These are phyloP conservation scores for Nothoprocta pentlandii DNA, from an alignment of 2,113 vertebrate genomes.

Conservation along the genomic window DNA sequence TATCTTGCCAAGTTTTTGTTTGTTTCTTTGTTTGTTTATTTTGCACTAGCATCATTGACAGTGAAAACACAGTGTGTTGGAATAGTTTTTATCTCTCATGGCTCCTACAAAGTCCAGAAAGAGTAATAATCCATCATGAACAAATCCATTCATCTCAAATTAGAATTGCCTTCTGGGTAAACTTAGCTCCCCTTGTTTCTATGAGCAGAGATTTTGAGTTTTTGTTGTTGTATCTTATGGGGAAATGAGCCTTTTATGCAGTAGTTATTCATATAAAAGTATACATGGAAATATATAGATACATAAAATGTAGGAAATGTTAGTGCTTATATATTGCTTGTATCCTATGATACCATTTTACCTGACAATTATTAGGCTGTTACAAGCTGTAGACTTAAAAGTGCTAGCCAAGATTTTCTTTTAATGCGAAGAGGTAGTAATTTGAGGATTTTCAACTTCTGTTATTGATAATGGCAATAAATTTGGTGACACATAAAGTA, in stretches of 20 bases:
- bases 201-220: not conserved
- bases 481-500: not conserved
- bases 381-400: not conserved
- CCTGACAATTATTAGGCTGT: not conserved
- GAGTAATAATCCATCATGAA: not conserved
- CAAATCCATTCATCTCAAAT: not conserved
- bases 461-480: not conserved
- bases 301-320: not conserved
- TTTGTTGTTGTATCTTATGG: not conserved
- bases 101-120: not conserved
- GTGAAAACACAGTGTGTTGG: not conserved
- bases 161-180: not conserved
- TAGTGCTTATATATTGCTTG: not conserved
- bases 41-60: conserved; percentile 1
- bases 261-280: not conserved
- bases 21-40: not conserved
- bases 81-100: not conserved
- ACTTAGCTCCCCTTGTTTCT: not conserved
- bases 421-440: not conserved
- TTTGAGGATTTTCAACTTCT: not conserved
- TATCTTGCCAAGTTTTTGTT: not conserved
- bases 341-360: not conserved
- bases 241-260: not conserved
- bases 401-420: not conserved
- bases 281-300: not conserved